Evolutionary conservation across 2,113 vertebrate species (phyloP).

Genomic region (Petroica traversi): DNA sequence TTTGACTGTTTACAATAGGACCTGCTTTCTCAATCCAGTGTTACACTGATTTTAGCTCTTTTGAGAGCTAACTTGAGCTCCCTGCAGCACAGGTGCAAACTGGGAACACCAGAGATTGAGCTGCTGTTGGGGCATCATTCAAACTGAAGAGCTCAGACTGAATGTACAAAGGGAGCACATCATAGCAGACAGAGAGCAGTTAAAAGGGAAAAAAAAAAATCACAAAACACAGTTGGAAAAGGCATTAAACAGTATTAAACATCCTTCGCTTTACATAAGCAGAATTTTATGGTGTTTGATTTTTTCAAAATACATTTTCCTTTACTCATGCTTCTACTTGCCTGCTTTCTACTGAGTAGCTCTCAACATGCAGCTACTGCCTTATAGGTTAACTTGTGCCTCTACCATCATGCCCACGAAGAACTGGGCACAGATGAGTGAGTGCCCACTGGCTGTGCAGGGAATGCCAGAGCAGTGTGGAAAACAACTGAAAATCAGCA

Average conservation of each 20-base stretch:
- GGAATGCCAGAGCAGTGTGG: background rate
- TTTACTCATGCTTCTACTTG: background rate
- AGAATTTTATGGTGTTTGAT: background rate
- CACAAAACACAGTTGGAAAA: background rate
- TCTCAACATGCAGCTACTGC: background rate
- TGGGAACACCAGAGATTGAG: background rate
- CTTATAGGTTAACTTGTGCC: background rate
- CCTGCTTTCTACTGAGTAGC: background rate
- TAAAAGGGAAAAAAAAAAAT: background rate
- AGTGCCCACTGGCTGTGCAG: background rate
- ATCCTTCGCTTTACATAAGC: background rate
- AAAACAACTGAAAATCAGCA: background rate
- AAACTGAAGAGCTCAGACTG: background rate
- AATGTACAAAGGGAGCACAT: background rate
- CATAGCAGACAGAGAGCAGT: background rate
- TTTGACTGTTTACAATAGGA: background rate
- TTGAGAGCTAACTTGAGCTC: background rate
- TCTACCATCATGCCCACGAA: background rate
- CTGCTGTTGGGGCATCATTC: background rate
- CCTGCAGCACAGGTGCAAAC: background rate
- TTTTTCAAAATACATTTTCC: background rate
- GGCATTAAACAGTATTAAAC: background rate
- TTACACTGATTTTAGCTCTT: background rate
- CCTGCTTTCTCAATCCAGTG: background rate
- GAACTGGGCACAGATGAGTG: background rate